These are phyloP conservation scores for Acanthopleura granulata DNA, from an alignment of 2,888 invertebrate species.

Conservation along the genomic window DNA sequence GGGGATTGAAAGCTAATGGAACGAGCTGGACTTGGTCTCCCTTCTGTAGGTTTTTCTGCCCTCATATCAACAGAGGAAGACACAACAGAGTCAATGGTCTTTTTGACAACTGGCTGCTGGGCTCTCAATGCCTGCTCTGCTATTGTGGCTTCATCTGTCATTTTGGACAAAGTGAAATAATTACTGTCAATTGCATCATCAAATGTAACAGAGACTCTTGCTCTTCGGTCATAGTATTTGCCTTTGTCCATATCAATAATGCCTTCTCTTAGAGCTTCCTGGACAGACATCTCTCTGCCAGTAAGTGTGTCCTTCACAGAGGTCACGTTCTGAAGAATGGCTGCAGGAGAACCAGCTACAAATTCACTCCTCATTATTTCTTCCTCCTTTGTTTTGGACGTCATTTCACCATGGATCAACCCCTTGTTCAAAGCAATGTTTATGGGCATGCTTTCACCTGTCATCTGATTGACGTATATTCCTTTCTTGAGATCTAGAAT, in stretches of 20 bases:
- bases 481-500: slow-evolving; percentile 82
- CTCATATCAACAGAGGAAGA: slow-evolving; percentile 18
- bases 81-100: slow-evolving; percentile 6
- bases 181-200: slow-evolving; percentile 87
- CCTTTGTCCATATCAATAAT: slow-evolving; percentile 74
- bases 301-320: slow-evolving; percentile 82
- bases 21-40: no score
- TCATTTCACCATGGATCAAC: slow-evolving; percentile 75
- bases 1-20: not conserved
- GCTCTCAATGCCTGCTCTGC: slow-evolving; percentile 22
- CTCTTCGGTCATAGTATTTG: slow-evolving; percentile 85
- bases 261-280: slow-evolving; percentile 58
- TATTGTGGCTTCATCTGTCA: slow-evolving; percentile 50
- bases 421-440: slow-evolving; percentile 85
- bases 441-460: slow-evolving; percentile 83
- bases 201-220: slow-evolving; percentile 84
- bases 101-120: not conserved
- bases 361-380: slow-evolving; percentile 55
- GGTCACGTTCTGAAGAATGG: slow-evolving; percentile 49
- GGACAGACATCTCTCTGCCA: slow-evolving; percentile 69
- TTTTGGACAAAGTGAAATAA: slow-evolving; percentile 63
- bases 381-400: slow-evolving; percentile 50
- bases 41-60: not conserved
- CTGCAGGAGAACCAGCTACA: slow-evolving; percentile 44
- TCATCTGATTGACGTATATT: slow-evolving; percentile 77